Evolutionary conservation across 2,888 invertebrate genomes (phyloP), one percentile per base, ranked within the genome.

Genomic region (Drosophila melanosoma): DNA sequence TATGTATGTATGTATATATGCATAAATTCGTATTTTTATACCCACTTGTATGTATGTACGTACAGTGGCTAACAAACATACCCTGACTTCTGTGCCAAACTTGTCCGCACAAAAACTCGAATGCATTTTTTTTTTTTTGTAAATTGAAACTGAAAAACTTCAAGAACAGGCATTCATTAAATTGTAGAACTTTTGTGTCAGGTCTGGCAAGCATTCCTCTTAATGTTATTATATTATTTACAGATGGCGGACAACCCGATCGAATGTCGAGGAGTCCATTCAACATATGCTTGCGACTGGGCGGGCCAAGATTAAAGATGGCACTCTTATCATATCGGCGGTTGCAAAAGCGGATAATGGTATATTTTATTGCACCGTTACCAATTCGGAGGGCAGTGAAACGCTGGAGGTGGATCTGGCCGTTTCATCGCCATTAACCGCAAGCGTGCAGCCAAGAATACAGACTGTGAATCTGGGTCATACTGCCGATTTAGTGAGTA

Each of bases 391-490:
- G 78, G 94, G 94, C 38, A 94, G 94, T 78, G 94, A 94, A 87
- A 94, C 93, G 20, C 90, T 94, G 64, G 94, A 94, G 91, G 93
- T 94, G 48, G 93, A 94, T 79, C 85, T 95, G 67, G 93, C 93
- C 23, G 93, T 94, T 88, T 78, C 94, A 94, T 97, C 96, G 84
- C 95, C 96, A 33, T 94, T 97, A 83, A 95, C 96, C 78, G 96
- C 96, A 81, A 96, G 96, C 92, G 95, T 97, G 79, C 95, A 96
- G 93, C 97, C 96, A 66, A 95, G 95, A 89, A 93, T 95, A 69
- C 94, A 96, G 90, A 96, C 96, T 70, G 96, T 97, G 60, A 98
- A 98, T 93, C 95, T 96, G 62, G 97, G 97, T 42, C 96, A 96
- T 87, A 95, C 96, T 81, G 96, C 97, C 40, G 95, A 95, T 89